A percentile compares a stretch with the other conserved stretches of the same genome.
phyloP scores from a whole-genome alignment of 2,797 vertebrate species.

The Enteromius mattozi region DNA sequence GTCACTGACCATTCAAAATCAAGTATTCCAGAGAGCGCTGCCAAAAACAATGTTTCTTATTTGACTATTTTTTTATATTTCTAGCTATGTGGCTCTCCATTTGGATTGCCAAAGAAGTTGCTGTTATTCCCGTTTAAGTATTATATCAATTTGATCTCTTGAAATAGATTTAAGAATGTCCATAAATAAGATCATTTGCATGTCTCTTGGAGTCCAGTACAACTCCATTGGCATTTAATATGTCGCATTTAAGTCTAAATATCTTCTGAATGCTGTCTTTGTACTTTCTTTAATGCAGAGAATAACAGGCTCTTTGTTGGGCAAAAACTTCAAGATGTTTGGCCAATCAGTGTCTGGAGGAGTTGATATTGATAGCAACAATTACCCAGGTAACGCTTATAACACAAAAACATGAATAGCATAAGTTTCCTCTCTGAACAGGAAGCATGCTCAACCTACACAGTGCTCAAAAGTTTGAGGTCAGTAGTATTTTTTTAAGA shows the following conservation, averaged over 20 bases:
- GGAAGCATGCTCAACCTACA: neutral
- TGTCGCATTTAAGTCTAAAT: neutral
- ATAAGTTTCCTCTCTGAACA: neutral
- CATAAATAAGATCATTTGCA: constrained; percentile 14
- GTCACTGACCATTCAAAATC: neutral
- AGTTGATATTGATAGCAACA: constrained; percentile 91
- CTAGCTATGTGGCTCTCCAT: neutral
- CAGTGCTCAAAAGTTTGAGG: neutral
- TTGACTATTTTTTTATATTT: neutral
- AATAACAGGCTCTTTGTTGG: constrained; percentile 84
- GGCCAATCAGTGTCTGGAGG: constrained; percentile 93
- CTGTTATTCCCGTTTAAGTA: neutral
- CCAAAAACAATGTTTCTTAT: neutral
- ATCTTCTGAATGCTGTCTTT: constrained; percentile 53
- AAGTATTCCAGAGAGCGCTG: neutral
- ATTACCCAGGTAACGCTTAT: constrained; percentile 85
- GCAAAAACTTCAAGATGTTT: constrained; percentile 88
- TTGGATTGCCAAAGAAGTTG: neutral
- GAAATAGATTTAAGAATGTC: neutral
- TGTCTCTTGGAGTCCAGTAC: constrained; percentile 10
- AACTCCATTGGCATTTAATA: neutral
- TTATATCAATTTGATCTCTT: neutral
- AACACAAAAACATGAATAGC: neutral
- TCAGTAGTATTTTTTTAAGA: neutral
- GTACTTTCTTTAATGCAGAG: constrained; percentile 76